Conservation (phyloP, 2,888 invertebrate species). For the Tillus elongatus region DNA sequence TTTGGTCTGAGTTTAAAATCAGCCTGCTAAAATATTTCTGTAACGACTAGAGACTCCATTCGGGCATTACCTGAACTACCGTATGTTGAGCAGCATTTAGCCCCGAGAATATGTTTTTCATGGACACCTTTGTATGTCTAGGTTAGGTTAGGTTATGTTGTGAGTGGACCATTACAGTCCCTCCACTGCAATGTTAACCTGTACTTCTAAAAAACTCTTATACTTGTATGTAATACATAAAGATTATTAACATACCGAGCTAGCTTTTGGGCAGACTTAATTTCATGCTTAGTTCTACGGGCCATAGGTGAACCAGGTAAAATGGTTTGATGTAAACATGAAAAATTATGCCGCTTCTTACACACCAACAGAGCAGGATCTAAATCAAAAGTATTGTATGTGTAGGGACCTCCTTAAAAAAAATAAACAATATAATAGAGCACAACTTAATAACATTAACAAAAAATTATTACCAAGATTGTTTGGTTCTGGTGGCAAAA, state of each 20-base stretch:
- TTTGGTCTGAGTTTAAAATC: too few relatives aligned
- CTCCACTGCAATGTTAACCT: too few relatives aligned
- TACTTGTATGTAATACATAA: not conserved
- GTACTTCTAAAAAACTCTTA: too few relatives aligned
- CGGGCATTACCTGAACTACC: too few relatives aligned
- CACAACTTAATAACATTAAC: conserved; percentile 9
- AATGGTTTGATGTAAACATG: conserved; percentile 35
- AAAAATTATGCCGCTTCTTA: conserved; percentile 30
- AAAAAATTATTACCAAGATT: conserved; percentile 30
- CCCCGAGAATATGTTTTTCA: too few relatives aligned
- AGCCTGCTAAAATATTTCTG: too few relatives aligned
- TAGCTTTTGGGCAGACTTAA: conserved; percentile 80
- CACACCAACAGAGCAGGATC: conserved; percentile 49
- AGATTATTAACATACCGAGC: conserved; percentile 45
- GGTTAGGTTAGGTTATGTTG: too few relatives aligned
- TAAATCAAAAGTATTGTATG: conserved; percentile 54
- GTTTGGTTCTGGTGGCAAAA: conserved; percentile 81
- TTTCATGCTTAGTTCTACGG: conserved; percentile 88
- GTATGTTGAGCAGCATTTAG: too few relatives aligned
- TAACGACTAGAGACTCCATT: too few relatives aligned
- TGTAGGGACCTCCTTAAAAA: not conserved
- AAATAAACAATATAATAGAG: conserved; percentile 6
- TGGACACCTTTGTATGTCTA: too few relatives aligned
- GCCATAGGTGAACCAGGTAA: conserved; percentile 85
- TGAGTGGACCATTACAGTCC: too few relatives aligned